Evolutionary conservation across 2,888 invertebrate species (phyloP), one percentile per base, ranked within the genome.

Genomic region (Eumerus sabulonum): DNA sequence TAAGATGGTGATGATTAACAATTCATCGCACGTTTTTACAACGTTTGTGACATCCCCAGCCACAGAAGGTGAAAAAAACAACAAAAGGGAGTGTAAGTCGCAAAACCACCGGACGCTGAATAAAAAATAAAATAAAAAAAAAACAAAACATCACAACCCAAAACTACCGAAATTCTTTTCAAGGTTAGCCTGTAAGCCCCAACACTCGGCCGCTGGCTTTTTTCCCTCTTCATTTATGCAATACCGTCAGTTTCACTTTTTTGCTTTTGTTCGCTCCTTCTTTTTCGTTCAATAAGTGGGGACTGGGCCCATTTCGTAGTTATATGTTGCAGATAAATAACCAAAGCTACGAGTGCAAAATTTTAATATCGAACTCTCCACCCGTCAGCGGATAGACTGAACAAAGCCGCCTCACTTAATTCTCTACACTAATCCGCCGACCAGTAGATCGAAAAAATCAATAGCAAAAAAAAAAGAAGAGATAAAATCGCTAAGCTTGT

Each of bases 341-440:
- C 67, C 73, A 74, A 73, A 59, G 53, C 42, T 70, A 60, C 73
- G 59, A 79, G 73, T 74, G 68, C 79, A 74, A 63, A 79, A 59
- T 76, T 71, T 64, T 71, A 79, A 74, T 68, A 27, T 27, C 27
- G 13, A 57, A 64, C 73, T 74, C 73, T 74, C 53, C 72, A 45
- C 45, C 48, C 47, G 19, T 66, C 51, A 48, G 12, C 60, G 51
- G 27, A 4, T 4, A 53, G 57, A 68, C 68, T 79, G 59, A 68
- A 73, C 77, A 67, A 72, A 79, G 68, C 59, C 36, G 59, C 57
- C 48, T 44, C 18, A 51, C 48, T 18, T n/a, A 36, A 27, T 17
- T 45, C 35, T 53, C 53, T 36, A 54, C 53, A 27, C 42, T 17
- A 35, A 16, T 2, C 5, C 16, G 36, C 38, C 19, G 9, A 66